Evolutionary conservation across 2,888 invertebrate genomes (phyloP).

Genomic region (Onthophagus sagittarius): DNA sequence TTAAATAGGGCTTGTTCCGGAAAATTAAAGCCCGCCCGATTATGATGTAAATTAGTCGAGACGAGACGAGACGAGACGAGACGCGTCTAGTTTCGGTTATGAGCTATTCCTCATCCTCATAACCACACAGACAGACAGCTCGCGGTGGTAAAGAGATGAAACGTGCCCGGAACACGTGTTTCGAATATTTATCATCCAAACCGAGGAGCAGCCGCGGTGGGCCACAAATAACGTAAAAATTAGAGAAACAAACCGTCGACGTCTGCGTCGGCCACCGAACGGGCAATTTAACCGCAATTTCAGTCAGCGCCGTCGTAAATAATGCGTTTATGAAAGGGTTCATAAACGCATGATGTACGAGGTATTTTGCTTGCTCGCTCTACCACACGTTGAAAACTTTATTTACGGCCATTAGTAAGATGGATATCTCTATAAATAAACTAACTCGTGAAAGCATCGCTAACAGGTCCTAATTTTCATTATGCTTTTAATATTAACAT

Average conservation of each 20-base stretch:
- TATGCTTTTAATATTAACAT: neutral
- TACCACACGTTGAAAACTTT: neutral
- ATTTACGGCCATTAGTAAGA: neutral
- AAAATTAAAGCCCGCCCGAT: constrained; percentile 40
- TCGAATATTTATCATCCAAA: neutral
- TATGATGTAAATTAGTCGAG: constrained; percentile 34
- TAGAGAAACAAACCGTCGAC: neutral
- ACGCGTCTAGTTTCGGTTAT: neutral
- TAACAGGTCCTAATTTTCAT: neutral
- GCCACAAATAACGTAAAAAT: neutral
- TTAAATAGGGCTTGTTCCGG: constrained; percentile 35
- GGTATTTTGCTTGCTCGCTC: neutral
- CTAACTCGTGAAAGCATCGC: neutral
- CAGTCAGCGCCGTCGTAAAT: neutral
- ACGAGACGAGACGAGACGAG: too few species aligned
- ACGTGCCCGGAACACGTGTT: neutral
- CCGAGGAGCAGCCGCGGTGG: neutral
- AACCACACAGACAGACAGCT: neutral
- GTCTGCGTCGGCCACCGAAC: neutral
- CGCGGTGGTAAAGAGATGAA: neutral
- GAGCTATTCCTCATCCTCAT: neutral
- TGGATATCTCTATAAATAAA: neutral
- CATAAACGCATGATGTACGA: neutral
- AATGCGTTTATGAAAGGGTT: neutral
- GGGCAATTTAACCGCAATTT: neutral